These are phyloP conservation scores for Vesta saturnalis DNA, from an alignment of 2,888 invertebrate genomes.

Conservation along the genomic window DNA sequence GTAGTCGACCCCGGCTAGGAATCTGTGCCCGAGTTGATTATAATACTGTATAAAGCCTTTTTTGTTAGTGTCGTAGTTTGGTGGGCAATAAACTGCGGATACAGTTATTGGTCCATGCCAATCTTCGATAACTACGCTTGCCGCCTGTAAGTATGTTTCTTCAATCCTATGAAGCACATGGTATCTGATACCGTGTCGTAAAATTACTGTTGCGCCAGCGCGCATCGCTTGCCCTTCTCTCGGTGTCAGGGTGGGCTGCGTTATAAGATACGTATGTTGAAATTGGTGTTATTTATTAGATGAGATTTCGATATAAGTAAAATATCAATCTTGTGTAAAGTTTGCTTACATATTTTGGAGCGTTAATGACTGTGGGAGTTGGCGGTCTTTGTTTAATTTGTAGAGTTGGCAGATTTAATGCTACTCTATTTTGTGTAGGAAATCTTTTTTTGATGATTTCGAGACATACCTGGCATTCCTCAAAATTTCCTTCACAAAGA, in stretches of 20 bases:
- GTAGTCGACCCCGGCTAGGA: background rate
- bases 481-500: slow-evolving; percentile 6
- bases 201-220: too few species aligned
- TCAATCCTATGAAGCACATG: background rate
- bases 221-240: too few species aligned
- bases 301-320: background rate
- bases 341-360: background rate
- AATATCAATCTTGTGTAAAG: too few species aligned
- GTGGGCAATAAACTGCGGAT: too few species aligned
- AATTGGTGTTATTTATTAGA: background rate
- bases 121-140: too few species aligned
- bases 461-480: slow-evolving; percentile 20
- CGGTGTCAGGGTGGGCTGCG: too few species aligned
- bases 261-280: too few species aligned
- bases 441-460: too few species aligned
- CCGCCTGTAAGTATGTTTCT: too few species aligned
- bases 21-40: background rate
- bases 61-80: background rate
- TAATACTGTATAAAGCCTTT: too few species aligned
- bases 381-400: slow-evolving; percentile 9
- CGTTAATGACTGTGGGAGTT: background rate
- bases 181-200: too few species aligned
- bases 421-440: slow-evolving; percentile 16
- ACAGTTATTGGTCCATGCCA: too few species aligned
- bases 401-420: slow-evolving; percentile 8